A percentile compares a stretch with the other conserved stretches of the same genome.
These are phyloP conservation scores for Natrix natrix DNA, from an alignment of 2,797 vertebrate species.

Conservation along the genomic window DNA sequence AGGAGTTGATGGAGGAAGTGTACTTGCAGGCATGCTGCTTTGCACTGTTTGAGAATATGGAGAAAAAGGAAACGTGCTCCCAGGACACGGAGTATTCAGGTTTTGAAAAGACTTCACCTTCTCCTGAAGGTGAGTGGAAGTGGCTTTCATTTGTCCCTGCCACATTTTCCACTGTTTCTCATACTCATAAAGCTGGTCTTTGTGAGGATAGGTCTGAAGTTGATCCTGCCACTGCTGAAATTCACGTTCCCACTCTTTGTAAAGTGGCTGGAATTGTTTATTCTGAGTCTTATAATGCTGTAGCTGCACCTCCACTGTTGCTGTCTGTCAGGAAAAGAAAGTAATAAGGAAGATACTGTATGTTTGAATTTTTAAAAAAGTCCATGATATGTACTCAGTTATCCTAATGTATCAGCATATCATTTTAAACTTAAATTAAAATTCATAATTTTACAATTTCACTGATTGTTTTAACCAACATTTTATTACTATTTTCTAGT, in stretches of 20 bases:
- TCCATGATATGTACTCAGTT: background rate
- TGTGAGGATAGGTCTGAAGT: constrained; percentile 92
- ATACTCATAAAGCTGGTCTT: constrained; percentile 94
- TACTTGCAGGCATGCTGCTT: constrained; percentile 64
- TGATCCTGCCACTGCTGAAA: constrained; percentile 93
- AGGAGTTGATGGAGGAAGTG: constrained; percentile 61
- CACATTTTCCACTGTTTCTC: constrained; percentile 96
- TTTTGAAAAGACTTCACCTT: constrained; percentile 83
- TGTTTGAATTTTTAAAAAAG: constrained; percentile 9
- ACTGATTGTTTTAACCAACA: background rate
- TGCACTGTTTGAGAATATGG: constrained; percentile 71
- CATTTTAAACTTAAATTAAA: background rate
- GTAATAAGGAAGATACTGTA: constrained; percentile 11
- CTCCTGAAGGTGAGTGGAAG: constrained; percentile 87
- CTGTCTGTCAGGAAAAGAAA: constrained; percentile 73
- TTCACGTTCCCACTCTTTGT: constrained; percentile 89
- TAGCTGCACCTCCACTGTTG: constrained; percentile 89
- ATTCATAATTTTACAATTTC: background rate
- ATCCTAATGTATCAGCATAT: background rate
- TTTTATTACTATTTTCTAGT: background rate
- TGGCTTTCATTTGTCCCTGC: constrained; percentile 96
- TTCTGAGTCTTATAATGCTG: constrained; percentile 90
- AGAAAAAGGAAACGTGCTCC: constrained; percentile 78
- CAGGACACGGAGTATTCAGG: constrained; percentile 82
- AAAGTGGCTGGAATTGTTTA: constrained; percentile 87